These are phyloP conservation scores for Anhinga anhinga DNA, from an alignment of 2,113 vertebrate species.

Conservation along the genomic window DNA sequence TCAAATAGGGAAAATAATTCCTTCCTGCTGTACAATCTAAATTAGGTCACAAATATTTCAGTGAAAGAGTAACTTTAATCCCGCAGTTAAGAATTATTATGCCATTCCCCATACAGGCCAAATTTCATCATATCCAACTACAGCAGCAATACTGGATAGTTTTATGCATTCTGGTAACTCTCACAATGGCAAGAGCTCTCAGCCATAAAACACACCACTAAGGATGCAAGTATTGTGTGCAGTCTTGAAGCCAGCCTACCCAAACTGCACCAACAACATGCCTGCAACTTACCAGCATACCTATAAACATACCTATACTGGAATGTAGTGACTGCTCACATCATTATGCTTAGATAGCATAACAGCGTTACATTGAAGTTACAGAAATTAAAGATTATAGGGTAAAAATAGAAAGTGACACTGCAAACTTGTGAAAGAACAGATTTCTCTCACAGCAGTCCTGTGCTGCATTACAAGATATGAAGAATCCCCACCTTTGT, in stretches of 20 bases:
- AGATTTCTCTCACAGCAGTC: neutral
- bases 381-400: neutral
- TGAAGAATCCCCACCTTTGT: neutral
- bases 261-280: neutral
- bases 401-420: neutral
- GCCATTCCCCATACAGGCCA: neutral
- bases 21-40: neutral
- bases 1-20: neutral
- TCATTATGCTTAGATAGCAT: neutral
- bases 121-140: neutral
- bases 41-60: neutral
- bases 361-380: fast-evolving
- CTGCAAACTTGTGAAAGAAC: neutral
- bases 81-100: neutral
- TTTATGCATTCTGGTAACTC: neutral
- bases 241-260: neutral
- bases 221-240: neutral
- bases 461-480: neutral
- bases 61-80: neutral
- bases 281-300: neutral
- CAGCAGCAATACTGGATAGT: neutral
- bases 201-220: neutral
- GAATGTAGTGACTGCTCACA: neutral
- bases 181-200: neutral
- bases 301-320: neutral